Conservation (phyloP, 2,797 vertebrate genomes). For the Vespertilio murinus region DNA sequence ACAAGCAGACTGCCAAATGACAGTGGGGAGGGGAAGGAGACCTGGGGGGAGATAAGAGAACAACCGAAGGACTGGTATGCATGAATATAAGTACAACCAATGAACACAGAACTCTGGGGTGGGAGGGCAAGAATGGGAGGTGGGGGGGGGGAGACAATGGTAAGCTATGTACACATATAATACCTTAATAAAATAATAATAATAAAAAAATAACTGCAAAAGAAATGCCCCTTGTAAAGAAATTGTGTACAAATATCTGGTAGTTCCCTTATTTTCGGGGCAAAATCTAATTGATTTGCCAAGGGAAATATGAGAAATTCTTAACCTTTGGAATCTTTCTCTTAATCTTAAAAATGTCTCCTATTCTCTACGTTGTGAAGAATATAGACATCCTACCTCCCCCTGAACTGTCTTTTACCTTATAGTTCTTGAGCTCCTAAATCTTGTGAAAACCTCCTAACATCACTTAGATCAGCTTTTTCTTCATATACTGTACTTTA, state of each 20-base stretch:
- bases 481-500: neutral
- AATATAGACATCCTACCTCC: neutral
- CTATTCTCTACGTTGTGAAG: neutral
- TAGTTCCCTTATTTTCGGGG: conserved; percentile 24
- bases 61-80: no score
- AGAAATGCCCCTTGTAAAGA: neutral
- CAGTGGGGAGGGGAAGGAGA: no score
- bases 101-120: no score
- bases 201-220: no score
- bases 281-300: conserved; percentile 1
- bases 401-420: neutral
- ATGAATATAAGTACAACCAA: no score
- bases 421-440: neutral
- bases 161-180: no score
- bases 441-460: neutral
- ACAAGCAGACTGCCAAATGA: no score
- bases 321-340: conserved; percentile 21
- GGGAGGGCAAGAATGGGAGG: no score
- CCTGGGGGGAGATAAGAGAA: no score
- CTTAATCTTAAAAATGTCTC: conserved; percentile 15
- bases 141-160: no score
- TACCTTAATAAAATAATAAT: no score
- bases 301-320: conserved; percentile 35
- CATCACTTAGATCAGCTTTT: conserved; percentile 4
- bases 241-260: neutral